Conservation (phyloP, 2,888 invertebrate genomes). For the Sesamia inferens region DNA sequence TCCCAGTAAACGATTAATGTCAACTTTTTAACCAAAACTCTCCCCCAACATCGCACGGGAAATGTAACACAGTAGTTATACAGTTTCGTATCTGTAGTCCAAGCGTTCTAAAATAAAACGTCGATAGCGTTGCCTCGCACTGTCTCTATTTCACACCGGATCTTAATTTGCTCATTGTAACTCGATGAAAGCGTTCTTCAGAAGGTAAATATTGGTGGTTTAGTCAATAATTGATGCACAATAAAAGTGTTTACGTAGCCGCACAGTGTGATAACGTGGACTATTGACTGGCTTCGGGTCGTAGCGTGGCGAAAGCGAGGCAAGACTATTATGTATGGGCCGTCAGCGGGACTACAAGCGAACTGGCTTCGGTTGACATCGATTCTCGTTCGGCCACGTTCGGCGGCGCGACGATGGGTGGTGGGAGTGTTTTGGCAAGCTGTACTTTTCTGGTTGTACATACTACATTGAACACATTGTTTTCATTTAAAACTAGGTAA, state of each 20-base stretch:
- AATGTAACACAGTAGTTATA: conserved; percentile 80
- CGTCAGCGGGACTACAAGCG: conserved; percentile 66
- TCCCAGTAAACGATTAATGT: conserved; percentile 81
- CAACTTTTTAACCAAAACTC: conserved; percentile 84
- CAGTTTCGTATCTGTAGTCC: conserved; percentile 76
- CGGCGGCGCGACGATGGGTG: conserved; percentile 66
- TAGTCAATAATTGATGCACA: conserved; percentile 60
- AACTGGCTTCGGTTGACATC: conserved; percentile 83
- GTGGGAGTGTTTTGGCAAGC: conserved; percentile 68
- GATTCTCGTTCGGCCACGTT: conserved; percentile 82
- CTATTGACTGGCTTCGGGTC: conserved; percentile 64
- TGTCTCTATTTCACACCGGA: conserved; percentile 86
- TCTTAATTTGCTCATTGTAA: conserved; percentile 86
- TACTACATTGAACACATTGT: conserved; percentile 16
- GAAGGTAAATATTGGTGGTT: conserved; percentile 53
- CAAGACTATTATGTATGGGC: conserved; percentile 70
- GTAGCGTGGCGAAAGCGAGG: conserved; percentile 81
- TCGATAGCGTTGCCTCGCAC: conserved; percentile 56
- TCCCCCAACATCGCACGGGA: conserved; percentile 86
- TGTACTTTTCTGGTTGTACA: conserved; percentile 48
- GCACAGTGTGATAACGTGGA: conserved; percentile 75
- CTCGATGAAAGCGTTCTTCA: conserved; percentile 54
- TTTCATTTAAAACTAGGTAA: conserved; percentile 7
- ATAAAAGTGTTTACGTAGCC: conserved; percentile 72
- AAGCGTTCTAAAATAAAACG: conserved; percentile 62